A percentile compares a stretch with the other conserved stretches of the same genome.
These are phyloP conservation scores for Sebastes itinus DNA, from an alignment of 2,797 vertebrate genomes.

Conservation along the genomic window DNA sequence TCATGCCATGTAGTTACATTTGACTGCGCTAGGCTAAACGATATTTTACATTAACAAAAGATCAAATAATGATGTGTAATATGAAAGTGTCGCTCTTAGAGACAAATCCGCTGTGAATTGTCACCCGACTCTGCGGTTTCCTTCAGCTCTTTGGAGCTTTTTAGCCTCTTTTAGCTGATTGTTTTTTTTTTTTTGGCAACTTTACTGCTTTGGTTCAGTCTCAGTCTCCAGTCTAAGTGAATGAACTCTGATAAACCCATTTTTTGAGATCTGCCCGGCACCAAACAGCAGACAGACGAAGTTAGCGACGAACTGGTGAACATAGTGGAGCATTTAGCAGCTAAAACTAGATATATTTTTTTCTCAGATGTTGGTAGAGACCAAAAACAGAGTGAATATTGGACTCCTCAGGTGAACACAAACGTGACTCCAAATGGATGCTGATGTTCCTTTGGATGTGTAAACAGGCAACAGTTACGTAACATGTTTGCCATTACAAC, in stretches of 20 bases:
- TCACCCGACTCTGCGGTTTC: too few relatives aligned
- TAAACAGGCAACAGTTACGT: not conserved
- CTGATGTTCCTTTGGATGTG: not conserved
- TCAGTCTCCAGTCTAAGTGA: too few relatives aligned
- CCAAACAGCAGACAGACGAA: too few relatives aligned
- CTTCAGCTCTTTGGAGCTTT: too few relatives aligned
- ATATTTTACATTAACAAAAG: not conserved
- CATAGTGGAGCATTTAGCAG: too few relatives aligned
- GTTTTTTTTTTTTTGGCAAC: too few relatives aligned
- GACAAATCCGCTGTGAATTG: not conserved
- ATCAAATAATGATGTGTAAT: not conserved
- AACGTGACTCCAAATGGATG: not conserved
- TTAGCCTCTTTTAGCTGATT: too few relatives aligned
- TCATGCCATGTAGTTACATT: not conserved
- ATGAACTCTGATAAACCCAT: too few relatives aligned
- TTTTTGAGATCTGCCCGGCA: accelerated
- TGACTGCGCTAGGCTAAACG: not conserved
- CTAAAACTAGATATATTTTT: too few relatives aligned
- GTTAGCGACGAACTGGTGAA: too few relatives aligned
- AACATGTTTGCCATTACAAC: not conserved
- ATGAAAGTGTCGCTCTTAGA: not conserved
- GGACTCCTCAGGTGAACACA: not conserved
- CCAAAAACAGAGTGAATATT: not conserved
- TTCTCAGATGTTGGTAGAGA: too few relatives aligned
- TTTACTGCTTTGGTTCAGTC: too few relatives aligned